Evolutionary conservation across 2,113 vertebrate species (phyloP).

Genomic region (Rhinolophus sinicus): DNA sequence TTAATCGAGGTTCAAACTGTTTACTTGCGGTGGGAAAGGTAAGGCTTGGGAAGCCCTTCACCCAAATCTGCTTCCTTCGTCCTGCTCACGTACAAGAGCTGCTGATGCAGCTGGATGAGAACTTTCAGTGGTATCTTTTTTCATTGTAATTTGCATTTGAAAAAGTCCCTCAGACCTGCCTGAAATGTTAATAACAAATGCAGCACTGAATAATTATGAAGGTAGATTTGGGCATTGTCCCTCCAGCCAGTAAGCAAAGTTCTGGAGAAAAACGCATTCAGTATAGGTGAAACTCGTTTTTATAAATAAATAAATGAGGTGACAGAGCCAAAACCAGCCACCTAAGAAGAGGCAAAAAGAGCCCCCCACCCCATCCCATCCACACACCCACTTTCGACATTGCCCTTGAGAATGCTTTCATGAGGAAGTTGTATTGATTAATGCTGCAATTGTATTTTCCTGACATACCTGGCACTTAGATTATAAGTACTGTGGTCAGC

Average conservation of each 20-base stretch:
- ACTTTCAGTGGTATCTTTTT: background rate
- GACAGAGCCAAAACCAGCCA: background rate
- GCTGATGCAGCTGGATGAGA: too few relatives aligned
- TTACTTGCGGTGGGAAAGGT: background rate
- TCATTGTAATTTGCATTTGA: background rate
- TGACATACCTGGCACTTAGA: background rate
- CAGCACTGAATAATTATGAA: background rate
- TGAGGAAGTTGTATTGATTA: background rate
- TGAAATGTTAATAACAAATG: background rate
- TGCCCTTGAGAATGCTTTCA: background rate
- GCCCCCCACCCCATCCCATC: rapidly evolving
- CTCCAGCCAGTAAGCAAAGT: background rate
- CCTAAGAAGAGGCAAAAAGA: background rate
- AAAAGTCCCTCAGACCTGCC: background rate
- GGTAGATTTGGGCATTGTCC: background rate
- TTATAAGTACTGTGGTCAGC: background rate
- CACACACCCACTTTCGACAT: rapidly evolving
- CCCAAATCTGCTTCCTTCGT: background rate
- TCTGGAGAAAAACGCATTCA: background rate
- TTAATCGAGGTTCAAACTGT: background rate
- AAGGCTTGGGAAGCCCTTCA: background rate
- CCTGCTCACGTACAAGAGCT: background rate
- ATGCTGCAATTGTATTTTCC: background rate
- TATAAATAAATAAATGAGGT: background rate
- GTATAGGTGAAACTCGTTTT: background rate